Evolutionary conservation across 2,888 invertebrate genomes (phyloP).

Genomic region (Aelia acuminata): DNA sequence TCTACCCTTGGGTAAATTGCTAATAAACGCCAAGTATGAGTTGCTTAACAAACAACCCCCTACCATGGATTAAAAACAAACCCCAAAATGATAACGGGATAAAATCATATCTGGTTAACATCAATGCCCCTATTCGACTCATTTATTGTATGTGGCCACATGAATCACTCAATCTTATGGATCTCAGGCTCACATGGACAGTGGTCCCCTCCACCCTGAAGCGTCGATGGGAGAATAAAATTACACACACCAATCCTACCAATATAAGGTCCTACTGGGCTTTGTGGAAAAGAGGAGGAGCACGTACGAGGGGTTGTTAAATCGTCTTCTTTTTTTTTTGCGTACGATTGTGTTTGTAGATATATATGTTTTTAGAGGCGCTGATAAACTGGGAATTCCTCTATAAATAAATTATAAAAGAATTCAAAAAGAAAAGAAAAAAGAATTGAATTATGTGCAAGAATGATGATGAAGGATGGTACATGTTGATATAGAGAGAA

Average conservation of each 20-base stretch:
- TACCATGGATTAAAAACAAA: no score
- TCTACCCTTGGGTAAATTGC: no score
- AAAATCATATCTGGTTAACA: no score
- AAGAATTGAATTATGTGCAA: no score
- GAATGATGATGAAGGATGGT: not conserved
- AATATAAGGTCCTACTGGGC: not conserved
- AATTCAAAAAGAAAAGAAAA: no score
- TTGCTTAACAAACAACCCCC: no score
- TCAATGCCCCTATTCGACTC: not conserved
- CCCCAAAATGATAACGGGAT: no score
- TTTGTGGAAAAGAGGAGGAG: not conserved
- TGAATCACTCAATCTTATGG: not conserved
- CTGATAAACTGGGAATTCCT: no score
- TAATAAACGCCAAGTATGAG: no score
- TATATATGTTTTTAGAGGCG: no score
- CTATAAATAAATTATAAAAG: no score
- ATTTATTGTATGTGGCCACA: not conserved
- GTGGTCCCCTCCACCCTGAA: not conserved
- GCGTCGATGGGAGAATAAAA: constrained; percentile 7
- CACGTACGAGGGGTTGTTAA: not conserved
- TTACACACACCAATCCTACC: not conserved
- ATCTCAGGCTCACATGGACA: not conserved
- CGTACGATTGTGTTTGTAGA: no score
- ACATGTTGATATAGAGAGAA: not conserved
- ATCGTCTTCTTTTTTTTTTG: not conserved